phyloP scores from a whole-genome alignment of 2,113 vertebrate genomes.

The Alaudala cheleensis region DNA sequence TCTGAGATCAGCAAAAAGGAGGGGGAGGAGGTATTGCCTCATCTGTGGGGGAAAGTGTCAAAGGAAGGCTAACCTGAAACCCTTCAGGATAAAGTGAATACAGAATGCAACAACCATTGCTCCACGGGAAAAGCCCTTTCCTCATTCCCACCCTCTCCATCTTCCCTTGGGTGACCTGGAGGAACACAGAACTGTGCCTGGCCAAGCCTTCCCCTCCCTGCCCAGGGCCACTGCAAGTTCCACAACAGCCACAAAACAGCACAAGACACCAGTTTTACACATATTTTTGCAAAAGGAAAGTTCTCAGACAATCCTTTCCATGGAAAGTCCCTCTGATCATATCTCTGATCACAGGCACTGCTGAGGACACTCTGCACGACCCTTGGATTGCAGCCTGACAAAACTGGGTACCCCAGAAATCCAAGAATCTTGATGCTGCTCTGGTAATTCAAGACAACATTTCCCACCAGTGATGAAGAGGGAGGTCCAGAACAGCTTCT shows the following conservation, averaged over 20 bases:
- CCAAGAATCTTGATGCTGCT: neutral
- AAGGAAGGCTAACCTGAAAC: no score
- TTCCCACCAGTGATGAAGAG: neutral
- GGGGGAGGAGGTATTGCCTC: no score
- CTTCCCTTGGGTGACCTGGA: neutral
- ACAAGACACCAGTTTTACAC: neutral
- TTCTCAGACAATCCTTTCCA: neutral
- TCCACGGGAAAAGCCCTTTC: neutral
- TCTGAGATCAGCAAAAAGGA: no score
- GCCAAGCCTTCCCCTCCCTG: neutral
- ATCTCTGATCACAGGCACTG: neutral
- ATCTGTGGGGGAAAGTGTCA: no score
- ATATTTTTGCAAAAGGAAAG: neutral
- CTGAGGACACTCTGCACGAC: accelerated
- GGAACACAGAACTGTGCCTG: neutral
- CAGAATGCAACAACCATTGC: no score
- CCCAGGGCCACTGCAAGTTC: neutral
- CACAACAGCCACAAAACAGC: neutral
- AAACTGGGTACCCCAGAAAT: neutral
- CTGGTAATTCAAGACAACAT: neutral
- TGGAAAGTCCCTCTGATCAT: neutral
- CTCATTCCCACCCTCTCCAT: neutral
- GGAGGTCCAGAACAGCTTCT: neutral
- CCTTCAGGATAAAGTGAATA: no score
- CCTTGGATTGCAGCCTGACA: neutral